A percentile compares a stretch with the other conserved stretches of the same genome.
These are phyloP conservation scores for Pelecanus crispus DNA, from an alignment of 2,113 vertebrate genomes.

Conservation along the genomic window DNA sequence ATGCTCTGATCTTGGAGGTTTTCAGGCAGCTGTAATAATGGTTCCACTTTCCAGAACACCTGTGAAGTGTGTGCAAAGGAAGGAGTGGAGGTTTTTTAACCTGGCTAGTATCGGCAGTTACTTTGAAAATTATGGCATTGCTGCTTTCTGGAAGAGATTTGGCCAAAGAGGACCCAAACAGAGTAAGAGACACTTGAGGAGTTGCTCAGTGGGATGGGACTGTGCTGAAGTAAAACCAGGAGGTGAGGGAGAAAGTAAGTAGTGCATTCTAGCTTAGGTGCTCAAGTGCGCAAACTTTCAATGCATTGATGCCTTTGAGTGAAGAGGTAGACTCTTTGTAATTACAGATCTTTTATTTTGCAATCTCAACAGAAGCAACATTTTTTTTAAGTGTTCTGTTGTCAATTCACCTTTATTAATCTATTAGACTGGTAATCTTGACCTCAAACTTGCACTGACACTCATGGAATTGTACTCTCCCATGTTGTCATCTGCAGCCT, in stretches of 20 bases:
- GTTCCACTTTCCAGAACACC: not conserved
- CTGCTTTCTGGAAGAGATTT: not conserved
- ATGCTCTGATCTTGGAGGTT: not conserved
- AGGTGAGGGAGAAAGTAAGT: not conserved
- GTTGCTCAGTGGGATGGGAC: not conserved
- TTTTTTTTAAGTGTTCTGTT: not conserved
- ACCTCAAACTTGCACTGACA: not conserved
- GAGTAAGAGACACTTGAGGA: not conserved
- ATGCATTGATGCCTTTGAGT: not conserved
- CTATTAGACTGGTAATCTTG: not conserved
- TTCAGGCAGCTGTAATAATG: not conserved
- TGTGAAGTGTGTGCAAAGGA: not conserved
- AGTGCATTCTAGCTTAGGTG: not conserved
- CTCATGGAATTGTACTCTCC: rapidly evolving
- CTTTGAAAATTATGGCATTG: not conserved
- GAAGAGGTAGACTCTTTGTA: not conserved
- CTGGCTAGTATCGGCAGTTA: not conserved
- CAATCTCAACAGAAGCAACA: not conserved
- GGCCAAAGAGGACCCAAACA: not conserved
- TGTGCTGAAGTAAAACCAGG: not conserved
- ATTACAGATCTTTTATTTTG: not conserved
- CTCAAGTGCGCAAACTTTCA: not conserved
- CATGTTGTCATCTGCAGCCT: not conserved
- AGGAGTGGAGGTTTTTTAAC: not conserved
- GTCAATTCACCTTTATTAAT: not conserved